These are phyloP conservation scores for Otolemur crassicaudatus DNA, from an alignment of 2,797 vertebrate genomes.

Conservation along the genomic window DNA sequence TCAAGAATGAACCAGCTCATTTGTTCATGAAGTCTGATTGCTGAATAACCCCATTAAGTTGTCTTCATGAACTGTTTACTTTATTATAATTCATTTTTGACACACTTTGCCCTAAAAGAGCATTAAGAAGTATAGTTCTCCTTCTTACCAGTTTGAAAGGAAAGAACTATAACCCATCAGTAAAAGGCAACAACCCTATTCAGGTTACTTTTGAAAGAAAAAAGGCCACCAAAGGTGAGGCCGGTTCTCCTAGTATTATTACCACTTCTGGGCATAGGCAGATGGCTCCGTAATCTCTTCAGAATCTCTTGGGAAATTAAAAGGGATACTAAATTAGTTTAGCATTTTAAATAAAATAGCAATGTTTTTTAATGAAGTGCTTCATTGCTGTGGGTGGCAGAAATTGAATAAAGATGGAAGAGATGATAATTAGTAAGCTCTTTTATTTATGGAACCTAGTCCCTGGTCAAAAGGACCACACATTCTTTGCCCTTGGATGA, in stretches of 20 bases:
- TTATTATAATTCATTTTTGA: constrained; percentile 15
- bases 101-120: neutral
- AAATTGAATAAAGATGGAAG: constrained; percentile 64
- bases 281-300: constrained; percentile 57
- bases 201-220: constrained; percentile 51
- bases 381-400: constrained; percentile 59
- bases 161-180: constrained; percentile 14
- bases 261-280: constrained; percentile 49
- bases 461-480: constrained; percentile 71
- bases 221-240: neutral
- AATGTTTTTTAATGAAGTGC: constrained; percentile 62
- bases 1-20: neutral
- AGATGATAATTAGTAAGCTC: constrained; percentile 70
- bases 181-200: constrained; percentile 7
- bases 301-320: constrained; percentile 72
- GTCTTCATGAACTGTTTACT: neutral
- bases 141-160: neutral
- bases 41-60: neutral
- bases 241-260: constrained; percentile 13
- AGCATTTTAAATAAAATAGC: constrained; percentile 69
- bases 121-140: neutral
- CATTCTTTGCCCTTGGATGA: constrained; percentile 73
- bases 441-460: constrained; percentile 69
- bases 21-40: neutral
- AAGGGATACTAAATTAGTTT: constrained; percentile 59